These are phyloP conservation scores for Hippocampus kuda DNA, from an alignment of 2,797 vertebrate species.

Conservation along the genomic window DNA sequence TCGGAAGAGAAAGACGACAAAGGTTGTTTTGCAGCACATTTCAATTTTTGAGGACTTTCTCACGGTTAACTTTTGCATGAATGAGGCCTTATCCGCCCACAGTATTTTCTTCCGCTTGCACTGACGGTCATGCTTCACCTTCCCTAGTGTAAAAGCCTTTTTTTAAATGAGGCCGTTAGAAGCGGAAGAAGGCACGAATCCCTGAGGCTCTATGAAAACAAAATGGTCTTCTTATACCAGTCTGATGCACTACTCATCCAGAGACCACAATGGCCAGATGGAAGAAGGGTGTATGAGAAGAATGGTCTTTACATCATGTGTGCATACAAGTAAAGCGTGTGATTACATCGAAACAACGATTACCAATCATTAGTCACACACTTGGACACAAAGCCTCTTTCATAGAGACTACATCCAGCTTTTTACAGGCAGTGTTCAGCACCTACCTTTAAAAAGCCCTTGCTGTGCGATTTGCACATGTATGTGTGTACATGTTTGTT, in stretches of 20 bases:
- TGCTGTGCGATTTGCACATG: background rate
- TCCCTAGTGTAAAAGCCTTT: conserved; percentile 10
- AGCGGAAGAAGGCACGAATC: conserved; percentile 11
- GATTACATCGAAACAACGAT: background rate
- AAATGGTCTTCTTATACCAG: background rate
- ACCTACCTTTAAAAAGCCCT: conserved; percentile 55
- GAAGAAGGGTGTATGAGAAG: background rate
- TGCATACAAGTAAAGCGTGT: background rate
- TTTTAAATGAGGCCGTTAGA: conserved; percentile 12
- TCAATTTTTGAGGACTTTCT: background rate
- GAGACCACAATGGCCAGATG: background rate
- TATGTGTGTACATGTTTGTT: conserved; percentile 19
- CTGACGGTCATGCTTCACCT: conserved; percentile 13
- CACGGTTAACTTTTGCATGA: background rate
- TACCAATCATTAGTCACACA: too few species aligned
- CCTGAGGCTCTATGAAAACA: conserved; percentile 23
- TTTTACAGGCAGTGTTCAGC: conserved; percentile 5
- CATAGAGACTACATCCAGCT: background rate
- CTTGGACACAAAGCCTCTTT: background rate
- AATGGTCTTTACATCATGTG: background rate
- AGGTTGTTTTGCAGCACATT: background rate
- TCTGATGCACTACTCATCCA: background rate
- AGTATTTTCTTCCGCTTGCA: conserved; percentile 3
- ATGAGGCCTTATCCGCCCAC: conserved; percentile 1
- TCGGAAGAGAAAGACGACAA: background rate